Base-by-base conservation (phyloP, 2,113 vertebrate species). In the Addax nasomaculatus region DNA sequence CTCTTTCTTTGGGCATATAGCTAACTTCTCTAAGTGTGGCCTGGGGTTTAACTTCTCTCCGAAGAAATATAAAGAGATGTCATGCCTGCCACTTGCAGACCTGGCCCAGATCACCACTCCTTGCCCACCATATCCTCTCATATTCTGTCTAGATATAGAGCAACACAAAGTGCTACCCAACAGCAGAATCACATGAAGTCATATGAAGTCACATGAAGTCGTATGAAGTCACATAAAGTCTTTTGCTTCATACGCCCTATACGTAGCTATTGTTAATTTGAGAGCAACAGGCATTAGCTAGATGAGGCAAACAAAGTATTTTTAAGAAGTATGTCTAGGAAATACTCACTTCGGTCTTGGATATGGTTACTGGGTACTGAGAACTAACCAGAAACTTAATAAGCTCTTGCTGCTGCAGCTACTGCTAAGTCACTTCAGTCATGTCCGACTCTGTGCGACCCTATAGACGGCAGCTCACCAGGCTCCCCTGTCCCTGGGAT, bases 371-470 rank as follows among this genome's bases (percentile, higher is more conserved):
- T 33, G 30, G 57, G 57, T 11, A 79, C 80, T 57, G n/a, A 29
- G 39, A 93, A 62, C 5, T 86, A 83, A 67, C 53, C 39, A 57
- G 67, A 94, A 81, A n/a, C 60, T 70, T 80, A 11, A 73, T 70
- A 76, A 94, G 29, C 64, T 94, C 96, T 90, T 67, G 30, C 60
- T 62, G 25, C 57, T 58, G 53, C 51, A 19, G 57, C 57, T 58
- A 29, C 60, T 62, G 58, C 58, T 60, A 62, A 62, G 29, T 30
- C 0, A 5, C 58, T 30, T 62, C 29, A 62, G 27, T 30, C 0
- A 0, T 30, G 58, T 62, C 58, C 1, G 0, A 30, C 58, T 60
- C 58, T 30, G 29, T 30, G 58, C 0, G 5, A 60, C 58, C 29
- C 29, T 13, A 60, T 30, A 30, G 58, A 60, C 0, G 1, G 29